Base-by-base conservation (phyloP, 2,888 invertebrate species). In the Cephus pygmeus region DNA sequence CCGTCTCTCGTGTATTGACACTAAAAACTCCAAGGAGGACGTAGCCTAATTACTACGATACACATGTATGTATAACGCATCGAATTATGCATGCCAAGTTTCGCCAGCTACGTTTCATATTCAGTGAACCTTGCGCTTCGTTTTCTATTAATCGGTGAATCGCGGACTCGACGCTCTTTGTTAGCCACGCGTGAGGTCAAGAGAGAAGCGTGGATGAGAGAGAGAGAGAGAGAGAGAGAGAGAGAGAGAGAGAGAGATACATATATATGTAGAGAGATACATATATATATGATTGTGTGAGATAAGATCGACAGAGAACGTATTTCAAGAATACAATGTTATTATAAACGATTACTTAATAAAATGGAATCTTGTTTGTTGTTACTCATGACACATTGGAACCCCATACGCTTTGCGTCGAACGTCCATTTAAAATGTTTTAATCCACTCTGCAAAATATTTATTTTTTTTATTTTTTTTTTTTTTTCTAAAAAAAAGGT, bases 331-430 rank as follows among this genome's bases (percentile, higher is more conserved):
- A 86, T 84, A 86, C 84, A 87, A 88, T 89, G 88, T 89, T 89
- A 89, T 89, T 87, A 89, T 88, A 88, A 89, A 89, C 83, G 82
- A 88, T 86, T 88, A 88, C 87, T 88, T 88, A 88, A 89, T 89
- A 89, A 89, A 88, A 87, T 85, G 83, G 82, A 88, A 88, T 89
- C 86, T 89, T 88, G 88, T 89, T 88, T 89, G 88, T 89, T 89
- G 89, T 89, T 89, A 89, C 87, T 88, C 87, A 79, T 87, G 85
- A 84, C 86, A 84, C 84, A 82, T 56, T 56, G 56, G 0, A 56
- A 56, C 56, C 56, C 69, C 69, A 74, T 69, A 69, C 69, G 71
- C 23, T 56, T 56, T 56, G 56, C 23, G 56, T 56, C 56, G 23
- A 23, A 23, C 23, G 56, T 56, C 23, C 71, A 71, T 71, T 71